Evolutionary conservation across 2,888 invertebrate species (phyloP), one percentile per base, ranked within the genome.

Genomic region (Hesperia comma): DNA sequence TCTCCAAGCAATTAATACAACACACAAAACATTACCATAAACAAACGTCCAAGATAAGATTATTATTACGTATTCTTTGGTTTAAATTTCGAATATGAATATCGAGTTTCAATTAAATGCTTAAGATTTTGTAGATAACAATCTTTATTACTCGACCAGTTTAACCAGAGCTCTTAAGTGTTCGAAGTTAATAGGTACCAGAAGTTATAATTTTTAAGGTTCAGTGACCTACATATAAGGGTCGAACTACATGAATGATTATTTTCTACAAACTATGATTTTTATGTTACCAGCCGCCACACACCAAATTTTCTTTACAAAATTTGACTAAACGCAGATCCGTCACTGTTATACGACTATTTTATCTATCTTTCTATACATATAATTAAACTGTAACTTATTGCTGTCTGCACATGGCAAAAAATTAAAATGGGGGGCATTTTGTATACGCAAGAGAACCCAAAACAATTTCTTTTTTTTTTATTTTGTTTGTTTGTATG

Each of bases 171-270:
- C 57, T 37, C n/a, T 46, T 37, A 37, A n/a, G 10, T 63, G 10
- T 19, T 17, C 43, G 37, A 32, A 60, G 21, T 37, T 46, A 57
- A 60, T 41, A 46, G 14, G 7, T 32, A 40, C 14, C 37, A 53
- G 10, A 41, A 46, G 33, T 64, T 55, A 46, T 49, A 53, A 71
- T 61, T 49, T 60, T 53, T 58, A 41, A 69, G 72, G 75, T 76
- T 79, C 74, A 68, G 68, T 71, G 74, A 76, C 76, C 79, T 69
- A 76, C 76, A 79, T 69, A 68, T 26, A 61, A 53, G 58, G 70
- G 80, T 26, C 78, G 81, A 72, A 54, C 8, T 53, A n/a, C 49
- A 49, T 19, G 10, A 19, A 49, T 49, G 26, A n/a, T n/a, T n/a
- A n/a, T n/a, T n/a, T n/a, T n/a, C n/a, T n/a, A n/a, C n/a, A n/a